Percentiles rank a stretch among this genome's conserved stretches.
These are phyloP conservation scores for Lepidonotus clava DNA, from an alignment of 2,888 invertebrate species.

Conservation along the genomic window DNA sequence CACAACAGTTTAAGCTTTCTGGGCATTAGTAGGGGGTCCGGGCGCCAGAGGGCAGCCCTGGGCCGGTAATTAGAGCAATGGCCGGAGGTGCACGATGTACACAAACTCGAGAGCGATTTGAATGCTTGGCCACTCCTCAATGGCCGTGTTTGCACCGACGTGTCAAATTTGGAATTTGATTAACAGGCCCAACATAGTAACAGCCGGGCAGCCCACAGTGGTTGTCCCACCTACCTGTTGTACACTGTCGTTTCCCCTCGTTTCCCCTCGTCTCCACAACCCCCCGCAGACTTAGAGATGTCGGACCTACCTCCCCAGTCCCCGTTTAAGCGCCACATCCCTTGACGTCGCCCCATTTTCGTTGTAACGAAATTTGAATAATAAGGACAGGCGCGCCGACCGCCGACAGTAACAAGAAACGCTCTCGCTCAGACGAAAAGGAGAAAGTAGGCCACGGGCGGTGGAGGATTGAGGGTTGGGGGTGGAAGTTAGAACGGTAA, in stretches of 20 bases:
- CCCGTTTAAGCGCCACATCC: not conserved
- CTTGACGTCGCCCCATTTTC: too few species aligned
- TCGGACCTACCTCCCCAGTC: not conserved
- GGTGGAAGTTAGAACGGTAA: not conserved
- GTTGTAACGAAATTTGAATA: too few species aligned
- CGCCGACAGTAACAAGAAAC: too few species aligned
- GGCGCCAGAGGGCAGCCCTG: not conserved
- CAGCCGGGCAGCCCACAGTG: too few species aligned
- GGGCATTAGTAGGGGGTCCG: not conserved
- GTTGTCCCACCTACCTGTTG: not conserved
- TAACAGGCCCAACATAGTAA: not conserved
- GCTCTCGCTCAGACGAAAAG: too few species aligned
- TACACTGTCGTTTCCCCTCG: not conserved
- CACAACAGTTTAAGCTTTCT: constrained; percentile 25
- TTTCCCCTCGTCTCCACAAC: not conserved
- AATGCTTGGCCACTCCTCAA: not conserved
- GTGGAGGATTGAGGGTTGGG: not conserved
- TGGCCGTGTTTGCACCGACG: constrained; percentile 16
- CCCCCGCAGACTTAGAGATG: not conserved
- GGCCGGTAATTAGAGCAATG: constrained; percentile 27
- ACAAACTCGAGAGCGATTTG: not conserved
- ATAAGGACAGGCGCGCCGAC: too few species aligned
- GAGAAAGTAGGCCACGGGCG: not conserved
- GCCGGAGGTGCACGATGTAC: not conserved
- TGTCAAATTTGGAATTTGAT: constrained; percentile 36